These are phyloP conservation scores for Meles meles DNA, from an alignment of 2,113 vertebrate genomes.

Conservation along the genomic window DNA sequence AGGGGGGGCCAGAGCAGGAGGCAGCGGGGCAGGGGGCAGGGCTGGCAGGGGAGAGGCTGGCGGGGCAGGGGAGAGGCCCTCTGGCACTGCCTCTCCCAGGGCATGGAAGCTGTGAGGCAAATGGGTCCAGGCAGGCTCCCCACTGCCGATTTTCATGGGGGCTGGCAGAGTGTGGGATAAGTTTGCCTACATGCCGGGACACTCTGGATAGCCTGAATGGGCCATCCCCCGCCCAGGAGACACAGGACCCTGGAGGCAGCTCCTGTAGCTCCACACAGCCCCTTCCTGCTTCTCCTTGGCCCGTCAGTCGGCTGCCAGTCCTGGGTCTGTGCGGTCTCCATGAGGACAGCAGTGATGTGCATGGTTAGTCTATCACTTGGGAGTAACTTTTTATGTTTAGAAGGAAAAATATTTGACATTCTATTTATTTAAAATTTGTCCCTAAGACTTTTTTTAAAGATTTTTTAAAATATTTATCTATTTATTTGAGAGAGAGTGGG, in stretches of 20 bases:
- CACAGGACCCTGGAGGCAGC: not conserved
- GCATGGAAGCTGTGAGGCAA: not conserved
- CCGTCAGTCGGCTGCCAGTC: not conserved
- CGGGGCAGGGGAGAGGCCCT: not conserved
- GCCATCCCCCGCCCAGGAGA: no score
- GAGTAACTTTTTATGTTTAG: not conserved
- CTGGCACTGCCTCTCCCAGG: not conserved
- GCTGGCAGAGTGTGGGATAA: not conserved
- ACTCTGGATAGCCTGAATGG: not conserved
- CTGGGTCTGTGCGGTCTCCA: not conserved
- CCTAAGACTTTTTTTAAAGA: not conserved
- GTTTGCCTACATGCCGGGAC: not conserved
- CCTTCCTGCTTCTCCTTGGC: not conserved
- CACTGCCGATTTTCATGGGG: not conserved
- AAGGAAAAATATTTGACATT: not conserved
- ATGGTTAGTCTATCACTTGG: not conserved
- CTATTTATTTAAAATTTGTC: not conserved
- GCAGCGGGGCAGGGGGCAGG: not conserved
- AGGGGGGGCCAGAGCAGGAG: accelerated
- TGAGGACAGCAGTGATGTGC: not conserved
- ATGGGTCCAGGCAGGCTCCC: not conserved
- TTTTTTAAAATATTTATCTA: no score
- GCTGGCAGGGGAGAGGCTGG: not conserved
- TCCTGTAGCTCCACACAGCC: no score
- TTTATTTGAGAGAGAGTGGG: not conserved